Evolutionary conservation across 2,888 invertebrate species (phyloP).

Genomic region (Oscheius sp.): DNA sequence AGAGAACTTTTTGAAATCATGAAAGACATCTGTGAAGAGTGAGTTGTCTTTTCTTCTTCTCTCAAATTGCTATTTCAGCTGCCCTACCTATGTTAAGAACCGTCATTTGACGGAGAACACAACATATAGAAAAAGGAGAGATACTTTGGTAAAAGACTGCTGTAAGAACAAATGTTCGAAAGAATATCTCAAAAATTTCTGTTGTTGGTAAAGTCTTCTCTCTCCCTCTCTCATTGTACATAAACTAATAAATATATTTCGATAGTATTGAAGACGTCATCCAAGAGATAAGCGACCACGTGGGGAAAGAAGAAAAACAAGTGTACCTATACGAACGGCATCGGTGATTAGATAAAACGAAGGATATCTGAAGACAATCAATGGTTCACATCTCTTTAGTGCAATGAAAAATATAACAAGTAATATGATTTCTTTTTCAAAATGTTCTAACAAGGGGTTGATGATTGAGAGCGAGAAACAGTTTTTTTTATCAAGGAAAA

Average conservation of each 20-base stretch:
- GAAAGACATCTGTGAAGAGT: slow-evolving; percentile 1
- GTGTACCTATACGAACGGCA: too few species aligned
- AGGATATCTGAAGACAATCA: too few species aligned
- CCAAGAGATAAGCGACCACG: slow-evolving; percentile 1
- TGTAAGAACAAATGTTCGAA: neutral
- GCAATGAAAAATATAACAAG: too few species aligned
- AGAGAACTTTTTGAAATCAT: neutral
- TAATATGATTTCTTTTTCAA: too few species aligned
- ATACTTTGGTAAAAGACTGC: neutral
- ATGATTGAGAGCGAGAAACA: too few species aligned
- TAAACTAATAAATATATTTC: neutral
- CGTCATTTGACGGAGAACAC: slow-evolving; percentile 1
- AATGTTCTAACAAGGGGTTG: too few species aligned
- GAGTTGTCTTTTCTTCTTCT: neutral
- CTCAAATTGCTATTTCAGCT: neutral
- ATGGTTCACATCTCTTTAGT: too few species aligned
- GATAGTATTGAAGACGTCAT: neutral
- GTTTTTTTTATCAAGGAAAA: too few species aligned
- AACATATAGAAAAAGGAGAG: neutral
- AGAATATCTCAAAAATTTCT: neutral
- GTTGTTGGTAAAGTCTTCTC: neutral
- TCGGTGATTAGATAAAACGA: too few species aligned
- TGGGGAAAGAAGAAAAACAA: neutral
- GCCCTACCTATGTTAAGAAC: neutral
- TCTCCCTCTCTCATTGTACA: neutral